These are phyloP conservation scores for Heliornis fulica DNA, from an alignment of 2,113 vertebrate genomes.

Conservation along the genomic window DNA sequence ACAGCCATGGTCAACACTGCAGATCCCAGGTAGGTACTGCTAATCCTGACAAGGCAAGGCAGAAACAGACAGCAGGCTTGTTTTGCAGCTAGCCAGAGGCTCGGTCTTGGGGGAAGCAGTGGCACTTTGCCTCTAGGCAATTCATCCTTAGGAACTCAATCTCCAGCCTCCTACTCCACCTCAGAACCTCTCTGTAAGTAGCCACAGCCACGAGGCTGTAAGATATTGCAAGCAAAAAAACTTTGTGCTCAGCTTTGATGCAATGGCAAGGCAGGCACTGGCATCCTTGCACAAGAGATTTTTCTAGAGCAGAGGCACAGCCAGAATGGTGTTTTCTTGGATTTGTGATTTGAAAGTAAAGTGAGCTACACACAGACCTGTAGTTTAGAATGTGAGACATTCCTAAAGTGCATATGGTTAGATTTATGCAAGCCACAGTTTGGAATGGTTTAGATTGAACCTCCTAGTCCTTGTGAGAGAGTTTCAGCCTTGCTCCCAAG, in stretches of 20 bases:
- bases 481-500: conserved; percentile 10
- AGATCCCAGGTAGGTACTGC: conserved; percentile 69
- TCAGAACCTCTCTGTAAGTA: background rate
- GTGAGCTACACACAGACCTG: background rate
- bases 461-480: conserved; percentile 25
- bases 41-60: conserved; percentile 34
- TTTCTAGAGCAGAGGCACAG: background rate
- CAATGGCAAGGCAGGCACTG: background rate
- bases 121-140: background rate
- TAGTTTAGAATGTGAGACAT: background rate
- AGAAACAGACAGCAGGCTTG: background rate
- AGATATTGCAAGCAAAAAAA: background rate
- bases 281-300: background rate
- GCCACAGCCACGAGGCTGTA: background rate
- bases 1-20: conserved; percentile 74
- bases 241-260: background rate
- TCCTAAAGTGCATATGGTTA: conserved; percentile 26
- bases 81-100: background rate
- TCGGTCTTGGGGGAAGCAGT: background rate
- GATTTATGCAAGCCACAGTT: conserved; percentile 36
- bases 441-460: conserved; percentile 44
- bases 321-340: background rate
- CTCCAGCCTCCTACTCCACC: background rate
- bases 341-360: background rate
- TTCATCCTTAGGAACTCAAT: background rate